Evolutionary conservation across 2,113 vertebrate genomes (phyloP).

Genomic region (Mormyrus iriodes): DNA sequence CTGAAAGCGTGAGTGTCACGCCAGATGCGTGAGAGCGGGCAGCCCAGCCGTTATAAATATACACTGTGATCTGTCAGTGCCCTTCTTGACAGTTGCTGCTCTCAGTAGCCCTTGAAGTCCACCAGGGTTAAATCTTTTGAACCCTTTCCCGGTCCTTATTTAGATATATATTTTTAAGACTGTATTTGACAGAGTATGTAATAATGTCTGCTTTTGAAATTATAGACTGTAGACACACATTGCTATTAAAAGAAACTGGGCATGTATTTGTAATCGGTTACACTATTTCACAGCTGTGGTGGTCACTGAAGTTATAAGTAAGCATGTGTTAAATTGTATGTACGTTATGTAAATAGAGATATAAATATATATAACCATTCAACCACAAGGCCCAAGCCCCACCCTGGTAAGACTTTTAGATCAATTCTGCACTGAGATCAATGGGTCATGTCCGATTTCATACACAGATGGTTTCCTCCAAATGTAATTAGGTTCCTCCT

Average conservation of each 20-base stretch:
- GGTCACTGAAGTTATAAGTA: neutral
- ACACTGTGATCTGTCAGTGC: neutral
- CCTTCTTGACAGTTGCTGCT: neutral
- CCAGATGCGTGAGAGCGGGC: too few relatives aligned
- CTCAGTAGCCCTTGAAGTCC: neutral
- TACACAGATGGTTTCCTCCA: slow-evolving; percentile 51
- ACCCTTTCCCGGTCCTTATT: neutral
- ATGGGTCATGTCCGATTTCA: slow-evolving; percentile 74
- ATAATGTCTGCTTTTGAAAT: neutral
- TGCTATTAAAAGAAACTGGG: neutral
- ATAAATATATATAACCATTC: neutral
- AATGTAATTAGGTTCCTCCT: slow-evolving; percentile 40
- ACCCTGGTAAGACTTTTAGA: slow-evolving; percentile 27
- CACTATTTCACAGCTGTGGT: neutral
- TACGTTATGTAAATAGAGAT: neutral
- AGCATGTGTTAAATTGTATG: neutral
- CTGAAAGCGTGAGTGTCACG: too few relatives aligned
- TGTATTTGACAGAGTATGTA: neutral
- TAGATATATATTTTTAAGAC: neutral
- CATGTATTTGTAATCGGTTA: neutral
- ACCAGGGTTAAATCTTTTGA: neutral
- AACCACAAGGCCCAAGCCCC: neutral
- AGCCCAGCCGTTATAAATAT: too few relatives aligned
- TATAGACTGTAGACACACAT: neutral
- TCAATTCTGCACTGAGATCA: slow-evolving; percentile 55